A percentile compares a stretch with the other conserved stretches of the same genome.
phyloP scores from a whole-genome alignment of 92 coral and sea anemone species.

The Muricea muricata region DNA sequence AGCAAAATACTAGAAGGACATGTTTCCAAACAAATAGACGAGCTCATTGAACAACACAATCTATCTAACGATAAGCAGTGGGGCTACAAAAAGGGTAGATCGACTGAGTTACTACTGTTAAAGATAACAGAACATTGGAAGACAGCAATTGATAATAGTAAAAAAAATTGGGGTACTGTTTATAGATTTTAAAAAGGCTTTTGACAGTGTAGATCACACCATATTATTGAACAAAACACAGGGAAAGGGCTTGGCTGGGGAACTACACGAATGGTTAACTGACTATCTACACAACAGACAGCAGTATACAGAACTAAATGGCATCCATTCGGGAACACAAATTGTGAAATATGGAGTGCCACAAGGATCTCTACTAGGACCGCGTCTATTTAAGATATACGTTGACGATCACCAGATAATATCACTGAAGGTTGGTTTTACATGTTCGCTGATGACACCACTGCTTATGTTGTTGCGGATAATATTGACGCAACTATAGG shows the following conservation, averaged over 20 bases:
- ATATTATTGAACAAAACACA: not conserved
- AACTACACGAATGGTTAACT: slow-evolving; percentile 33
- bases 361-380: slow-evolving; percentile 61
- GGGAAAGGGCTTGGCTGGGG: not conserved
- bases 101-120: slow-evolving; percentile 58
- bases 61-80: slow-evolving; percentile 57
- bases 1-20: slow-evolving; percentile 62
- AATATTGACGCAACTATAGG: slow-evolving; percentile 50
- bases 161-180: slow-evolving; percentile 60
- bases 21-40: slow-evolving; percentile 62
- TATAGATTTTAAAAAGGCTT: slow-evolving; percentile 58
- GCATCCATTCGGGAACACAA: slow-evolving; percentile 22
- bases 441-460: slow-evolving; percentile 61
- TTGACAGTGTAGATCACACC: not conserved
- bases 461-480: slow-evolving; percentile 39
- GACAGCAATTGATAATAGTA: slow-evolving; percentile 52
- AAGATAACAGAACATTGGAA: slow-evolving; percentile 69
- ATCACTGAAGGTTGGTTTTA: slow-evolving; percentile 53
- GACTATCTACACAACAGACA: slow-evolving; percentile 33
- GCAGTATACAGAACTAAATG: slow-evolving; percentile 48
- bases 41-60: slow-evolving; percentile 40
- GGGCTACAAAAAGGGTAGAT: slow-evolving; percentile 71
- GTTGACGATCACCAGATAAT: slow-evolving; percentile 48
- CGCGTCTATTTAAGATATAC: slow-evolving; percentile 55
- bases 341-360: slow-evolving; percentile 53